These are phyloP conservation scores for Drosophila limbata DNA, from an alignment of 2,888 invertebrate genomes.

Conservation along the genomic window DNA sequence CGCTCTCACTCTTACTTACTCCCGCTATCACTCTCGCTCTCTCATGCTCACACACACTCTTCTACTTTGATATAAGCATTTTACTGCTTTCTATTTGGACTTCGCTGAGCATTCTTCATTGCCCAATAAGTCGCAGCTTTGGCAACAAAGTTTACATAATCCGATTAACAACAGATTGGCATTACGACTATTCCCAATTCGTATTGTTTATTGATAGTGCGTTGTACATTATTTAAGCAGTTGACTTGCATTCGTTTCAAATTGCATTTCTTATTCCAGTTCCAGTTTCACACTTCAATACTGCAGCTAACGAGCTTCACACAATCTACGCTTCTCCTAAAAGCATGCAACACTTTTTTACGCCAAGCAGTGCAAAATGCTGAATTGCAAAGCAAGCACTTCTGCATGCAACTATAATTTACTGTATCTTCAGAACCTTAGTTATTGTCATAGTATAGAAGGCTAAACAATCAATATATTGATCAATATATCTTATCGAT, in stretches of 20 bases:
- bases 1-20: conserved; percentile 20
- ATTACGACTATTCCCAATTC: conserved; percentile 6
- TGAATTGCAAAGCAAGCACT: background rate
- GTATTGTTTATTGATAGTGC: background rate
- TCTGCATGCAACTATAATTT: too few species aligned
- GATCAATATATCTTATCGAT: too few species aligned
- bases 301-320: background rate
- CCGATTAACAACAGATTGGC: conserved; percentile 5
- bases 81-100: conserved; percentile 69
- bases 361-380: conserved; percentile 45
- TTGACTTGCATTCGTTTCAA: background rate
- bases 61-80: conserved; percentile 4
- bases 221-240: background rate
- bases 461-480: too few species aligned
- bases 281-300: conserved; percentile 6
- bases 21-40: conserved; percentile 14
- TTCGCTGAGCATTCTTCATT: conserved; percentile 42
- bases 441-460: too few species aligned
- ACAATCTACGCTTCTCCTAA: conserved; percentile 36
- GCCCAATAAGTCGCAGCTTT: conserved; percentile 4
- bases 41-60: conserved; percentile 11
- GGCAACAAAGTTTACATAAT: conserved; percentile 48
- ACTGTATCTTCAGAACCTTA: background rate
- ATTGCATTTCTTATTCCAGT: conserved; percentile 5
- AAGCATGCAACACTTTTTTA: conserved; percentile 54